Conservation (phyloP, 2,113 vertebrate species). For the Oophaga pumilio region DNA sequence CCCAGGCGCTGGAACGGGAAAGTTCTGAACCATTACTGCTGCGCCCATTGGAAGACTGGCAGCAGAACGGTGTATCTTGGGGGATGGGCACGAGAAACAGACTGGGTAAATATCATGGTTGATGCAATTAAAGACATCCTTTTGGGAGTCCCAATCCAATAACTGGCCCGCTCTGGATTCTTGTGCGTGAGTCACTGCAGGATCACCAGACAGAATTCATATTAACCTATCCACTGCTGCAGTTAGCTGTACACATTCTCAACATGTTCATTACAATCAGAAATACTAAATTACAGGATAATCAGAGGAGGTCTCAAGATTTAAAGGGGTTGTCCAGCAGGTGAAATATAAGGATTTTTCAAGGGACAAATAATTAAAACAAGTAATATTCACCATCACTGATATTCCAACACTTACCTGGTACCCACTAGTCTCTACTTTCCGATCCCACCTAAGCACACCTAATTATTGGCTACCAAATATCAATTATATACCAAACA, state of each 20-base stretch:
- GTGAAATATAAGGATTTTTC: no score
- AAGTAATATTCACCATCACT: no score
- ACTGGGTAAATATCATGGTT: slow-evolving; percentile 49
- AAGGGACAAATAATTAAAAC: no score
- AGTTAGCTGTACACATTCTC: neutral
- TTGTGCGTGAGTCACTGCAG: slow-evolving; percentile 16
- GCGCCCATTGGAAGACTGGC: slow-evolving; percentile 14
- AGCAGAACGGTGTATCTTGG: slow-evolving; percentile 38
- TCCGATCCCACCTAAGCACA: no score
- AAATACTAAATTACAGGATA: neutral
- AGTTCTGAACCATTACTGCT: slow-evolving; percentile 11
- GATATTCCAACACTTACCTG: no score
- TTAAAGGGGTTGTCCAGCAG: no score
- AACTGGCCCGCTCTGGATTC: slow-evolving; percentile 38
- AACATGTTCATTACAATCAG: neutral
- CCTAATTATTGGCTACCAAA: no score
- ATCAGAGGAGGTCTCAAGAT: neutral
- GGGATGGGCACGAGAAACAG: slow-evolving; percentile 29
- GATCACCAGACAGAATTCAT: slow-evolving; percentile 7
- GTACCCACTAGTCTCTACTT: no score
- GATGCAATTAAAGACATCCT: slow-evolving; percentile 54
- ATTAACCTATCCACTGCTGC: slow-evolving; percentile 32
- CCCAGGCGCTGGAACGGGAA: neutral
- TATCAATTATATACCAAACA: no score
- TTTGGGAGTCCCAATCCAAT: slow-evolving; percentile 52